Percentiles rank a stretch among this genome's conserved stretches.
Conservation (phyloP, 2,888 invertebrate species). For the Chouioia cunea region DNA sequence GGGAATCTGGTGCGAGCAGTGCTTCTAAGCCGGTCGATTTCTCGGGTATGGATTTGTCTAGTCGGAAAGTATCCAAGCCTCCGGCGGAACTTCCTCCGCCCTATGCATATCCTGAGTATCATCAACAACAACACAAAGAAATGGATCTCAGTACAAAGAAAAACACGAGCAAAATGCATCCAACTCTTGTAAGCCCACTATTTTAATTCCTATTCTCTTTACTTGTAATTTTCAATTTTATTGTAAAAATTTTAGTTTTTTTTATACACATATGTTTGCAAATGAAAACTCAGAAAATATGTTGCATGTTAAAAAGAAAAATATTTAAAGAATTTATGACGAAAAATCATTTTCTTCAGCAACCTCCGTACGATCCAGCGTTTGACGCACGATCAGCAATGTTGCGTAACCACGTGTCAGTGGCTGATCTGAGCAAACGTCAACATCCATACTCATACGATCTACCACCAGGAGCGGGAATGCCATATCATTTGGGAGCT, state of each 20-base stretch:
- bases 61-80: conserved; percentile 56
- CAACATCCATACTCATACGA: conserved; percentile 63
- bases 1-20: conserved; percentile 54
- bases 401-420: conserved; percentile 63
- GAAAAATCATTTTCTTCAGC: background rate
- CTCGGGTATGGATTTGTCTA: conserved; percentile 65
- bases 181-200: conserved; percentile 47
- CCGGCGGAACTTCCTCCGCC: conserved; percentile 42
- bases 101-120: conserved; percentile 14
- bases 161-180: conserved; percentile 54
- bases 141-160: conserved; percentile 66
- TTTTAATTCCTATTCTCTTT: background rate
- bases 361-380: conserved; percentile 40
- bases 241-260: background rate
- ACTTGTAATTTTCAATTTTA: no score
- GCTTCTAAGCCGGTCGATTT: conserved; percentile 61
- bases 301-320: no score
- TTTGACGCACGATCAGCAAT: conserved; percentile 62
- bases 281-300: no score
- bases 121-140: conserved; percentile 58
- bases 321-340: no score
- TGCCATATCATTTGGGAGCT: conserved; percentile 55
- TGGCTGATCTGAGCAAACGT: conserved; percentile 64
- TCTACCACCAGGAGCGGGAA: conserved; percentile 49
- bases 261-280: background rate